Percentiles rank a stretch among this genome's conserved stretches.
phyloP scores from a whole-genome alignment of 2,113 vertebrate genomes.

The Charadrius vociferus region DNA sequence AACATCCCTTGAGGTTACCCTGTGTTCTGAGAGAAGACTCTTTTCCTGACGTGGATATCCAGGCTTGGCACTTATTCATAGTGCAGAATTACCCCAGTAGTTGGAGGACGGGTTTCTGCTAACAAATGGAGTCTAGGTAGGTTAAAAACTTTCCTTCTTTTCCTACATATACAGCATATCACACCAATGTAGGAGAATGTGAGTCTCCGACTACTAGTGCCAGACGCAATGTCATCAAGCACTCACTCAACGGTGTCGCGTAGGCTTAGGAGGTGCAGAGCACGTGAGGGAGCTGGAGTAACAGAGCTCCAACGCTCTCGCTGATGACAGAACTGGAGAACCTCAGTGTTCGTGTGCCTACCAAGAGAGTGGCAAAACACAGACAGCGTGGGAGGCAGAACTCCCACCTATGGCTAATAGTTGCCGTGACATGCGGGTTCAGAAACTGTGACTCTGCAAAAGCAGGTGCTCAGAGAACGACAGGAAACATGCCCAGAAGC shows the following conservation, averaged over 20 bases:
- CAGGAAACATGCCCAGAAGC: background rate
- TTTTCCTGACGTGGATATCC: background rate
- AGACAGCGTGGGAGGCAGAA: background rate
- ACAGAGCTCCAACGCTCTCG: background rate
- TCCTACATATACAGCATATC: background rate
- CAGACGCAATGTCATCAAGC: background rate
- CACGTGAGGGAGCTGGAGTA: background rate
- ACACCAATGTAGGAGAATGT: background rate
- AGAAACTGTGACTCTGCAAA: background rate
- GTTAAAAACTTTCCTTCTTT: background rate
- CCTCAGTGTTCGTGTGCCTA: background rate
- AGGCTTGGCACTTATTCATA: background rate
- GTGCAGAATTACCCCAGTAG: background rate
- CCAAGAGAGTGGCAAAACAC: background rate
- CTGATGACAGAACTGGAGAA: background rate
- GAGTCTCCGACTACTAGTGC: background rate
- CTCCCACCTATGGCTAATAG: background rate
- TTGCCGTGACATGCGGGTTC: background rate
- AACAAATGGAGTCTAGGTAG: background rate
- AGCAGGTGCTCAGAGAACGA: background rate
- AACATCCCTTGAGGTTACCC: background rate
- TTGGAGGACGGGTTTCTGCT: background rate
- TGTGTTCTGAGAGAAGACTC: background rate
- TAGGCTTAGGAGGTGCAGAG: background rate
- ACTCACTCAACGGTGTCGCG: rapidly evolving